These are phyloP conservation scores for Poeciliopsis turneri DNA, from an alignment of 2,797 vertebrate genomes.

Conservation along the genomic window DNA sequence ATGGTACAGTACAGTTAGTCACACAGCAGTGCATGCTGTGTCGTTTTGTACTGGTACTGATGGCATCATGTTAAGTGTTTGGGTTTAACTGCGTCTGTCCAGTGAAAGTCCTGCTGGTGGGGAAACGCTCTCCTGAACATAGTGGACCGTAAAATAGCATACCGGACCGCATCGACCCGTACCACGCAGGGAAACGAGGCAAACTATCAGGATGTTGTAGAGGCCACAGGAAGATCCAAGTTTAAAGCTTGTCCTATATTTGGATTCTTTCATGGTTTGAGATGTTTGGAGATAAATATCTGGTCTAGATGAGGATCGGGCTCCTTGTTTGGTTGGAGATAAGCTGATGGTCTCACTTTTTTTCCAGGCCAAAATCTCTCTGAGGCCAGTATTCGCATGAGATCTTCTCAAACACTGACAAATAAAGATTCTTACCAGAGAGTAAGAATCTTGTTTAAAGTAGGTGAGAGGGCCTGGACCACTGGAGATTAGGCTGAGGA, in stretches of 20 bases:
- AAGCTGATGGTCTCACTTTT: not conserved
- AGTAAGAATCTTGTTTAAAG: not conserved
- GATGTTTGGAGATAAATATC: not conserved
- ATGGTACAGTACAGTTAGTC: too few relatives aligned
- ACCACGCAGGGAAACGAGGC: too few relatives aligned
- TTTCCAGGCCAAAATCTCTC: not conserved
- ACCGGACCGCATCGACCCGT: not conserved
- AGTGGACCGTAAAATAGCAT: not conserved
- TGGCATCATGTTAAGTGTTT: not conserved
- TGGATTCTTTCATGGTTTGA: not conserved
- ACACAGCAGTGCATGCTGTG: too few relatives aligned
- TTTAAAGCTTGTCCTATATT: not conserved
- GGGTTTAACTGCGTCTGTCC: not conserved
- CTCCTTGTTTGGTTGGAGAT: not conserved
- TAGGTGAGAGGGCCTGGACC: not conserved
- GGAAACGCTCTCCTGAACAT: too few relatives aligned
- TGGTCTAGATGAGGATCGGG: not conserved
- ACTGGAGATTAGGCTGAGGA: not conserved
- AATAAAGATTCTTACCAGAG: too few relatives aligned
- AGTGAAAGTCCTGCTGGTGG: not conserved
- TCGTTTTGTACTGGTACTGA: too few relatives aligned
- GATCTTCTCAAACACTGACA: not conserved
- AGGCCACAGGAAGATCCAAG: not conserved
- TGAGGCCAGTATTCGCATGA: not conserved
- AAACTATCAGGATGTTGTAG: not conserved